Conservation (phyloP, 2,797 vertebrate species). For the Hafferia zeledoni region DNA sequence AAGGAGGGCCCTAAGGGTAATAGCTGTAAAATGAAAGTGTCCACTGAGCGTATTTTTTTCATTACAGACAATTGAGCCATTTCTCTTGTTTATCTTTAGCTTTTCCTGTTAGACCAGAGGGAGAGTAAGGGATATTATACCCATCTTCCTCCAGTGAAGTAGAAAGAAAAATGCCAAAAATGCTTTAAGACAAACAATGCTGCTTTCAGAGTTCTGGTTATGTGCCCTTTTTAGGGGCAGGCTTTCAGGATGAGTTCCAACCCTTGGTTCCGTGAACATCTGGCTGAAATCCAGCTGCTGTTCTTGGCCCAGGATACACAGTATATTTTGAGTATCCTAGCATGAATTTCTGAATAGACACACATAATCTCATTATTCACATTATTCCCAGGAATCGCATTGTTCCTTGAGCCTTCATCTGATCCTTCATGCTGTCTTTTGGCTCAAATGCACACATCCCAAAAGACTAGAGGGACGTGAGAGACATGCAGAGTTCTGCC, state of each 20-base stretch:
- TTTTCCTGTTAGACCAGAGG: constrained; percentile 29
- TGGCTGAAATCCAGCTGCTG: background rate
- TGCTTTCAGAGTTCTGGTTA: background rate
- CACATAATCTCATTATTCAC: background rate
- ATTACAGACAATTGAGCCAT: constrained; percentile 53
- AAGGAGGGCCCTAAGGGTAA: constrained; percentile 55
- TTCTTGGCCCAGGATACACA: background rate
- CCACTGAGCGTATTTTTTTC: constrained; percentile 57
- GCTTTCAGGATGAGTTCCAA: background rate
- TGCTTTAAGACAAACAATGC: background rate
- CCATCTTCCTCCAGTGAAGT: background rate
- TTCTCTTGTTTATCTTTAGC: constrained; percentile 64
- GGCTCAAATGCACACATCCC: background rate
- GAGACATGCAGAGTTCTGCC: background rate
- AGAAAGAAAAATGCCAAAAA: constrained; percentile 21
- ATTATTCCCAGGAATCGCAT: background rate
- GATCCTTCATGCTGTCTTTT: background rate
- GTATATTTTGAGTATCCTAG: background rate
- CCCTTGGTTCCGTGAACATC: background rate
- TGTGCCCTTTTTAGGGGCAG: background rate
- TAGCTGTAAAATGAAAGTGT: constrained; percentile 60
- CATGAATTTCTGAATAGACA: background rate
- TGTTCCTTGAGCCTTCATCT: background rate
- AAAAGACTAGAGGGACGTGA: background rate
- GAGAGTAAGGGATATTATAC: background rate